A percentile compares a stretch with the other conserved stretches of the same genome.
Evolutionary conservation across 2,113 vertebrate genomes (phyloP).

Genomic region (Nothocercus nigrocapillus): DNA sequence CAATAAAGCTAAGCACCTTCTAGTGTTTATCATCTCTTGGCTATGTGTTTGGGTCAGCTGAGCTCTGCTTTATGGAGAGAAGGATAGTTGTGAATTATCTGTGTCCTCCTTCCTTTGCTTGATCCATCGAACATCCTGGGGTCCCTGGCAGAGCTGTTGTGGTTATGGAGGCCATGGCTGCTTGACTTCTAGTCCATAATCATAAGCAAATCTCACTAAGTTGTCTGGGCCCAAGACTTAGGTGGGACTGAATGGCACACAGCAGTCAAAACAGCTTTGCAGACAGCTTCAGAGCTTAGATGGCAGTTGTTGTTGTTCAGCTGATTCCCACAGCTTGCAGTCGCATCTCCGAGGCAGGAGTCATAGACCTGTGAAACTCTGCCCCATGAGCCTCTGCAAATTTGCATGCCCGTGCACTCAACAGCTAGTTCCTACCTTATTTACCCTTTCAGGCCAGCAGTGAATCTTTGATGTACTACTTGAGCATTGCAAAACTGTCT

Average conservation of each 20-base stretch:
- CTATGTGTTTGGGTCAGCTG: not conserved
- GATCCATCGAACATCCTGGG: not conserved
- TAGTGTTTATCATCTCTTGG: not conserved
- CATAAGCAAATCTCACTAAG: not conserved
- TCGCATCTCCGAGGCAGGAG: rapidly evolving
- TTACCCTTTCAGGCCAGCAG: not conserved
- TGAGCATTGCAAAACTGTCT: not conserved
- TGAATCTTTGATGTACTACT: not conserved
- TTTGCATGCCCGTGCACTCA: rapidly evolving
- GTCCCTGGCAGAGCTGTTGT: not conserved
- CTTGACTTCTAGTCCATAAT: not conserved
- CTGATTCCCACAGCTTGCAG: not conserved
- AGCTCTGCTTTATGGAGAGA: not conserved
- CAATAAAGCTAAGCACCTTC: slow-evolving; percentile 25
- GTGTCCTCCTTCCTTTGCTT: not conserved
- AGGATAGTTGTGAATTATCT: not conserved
- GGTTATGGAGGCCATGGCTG: not conserved
- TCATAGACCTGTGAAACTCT: not conserved
- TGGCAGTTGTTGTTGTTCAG: not conserved
- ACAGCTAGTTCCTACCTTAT: not conserved
- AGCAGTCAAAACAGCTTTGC: not conserved
- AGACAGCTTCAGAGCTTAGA: rapidly evolving
- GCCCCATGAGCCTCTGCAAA: not conserved
- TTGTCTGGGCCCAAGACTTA: not conserved
- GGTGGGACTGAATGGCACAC: not conserved